A percentile compares a stretch with the other conserved stretches of the same genome.
These are phyloP conservation scores for Hypercompe scribonia DNA, from an alignment of 2,888 invertebrate genomes.

Conservation along the genomic window DNA sequence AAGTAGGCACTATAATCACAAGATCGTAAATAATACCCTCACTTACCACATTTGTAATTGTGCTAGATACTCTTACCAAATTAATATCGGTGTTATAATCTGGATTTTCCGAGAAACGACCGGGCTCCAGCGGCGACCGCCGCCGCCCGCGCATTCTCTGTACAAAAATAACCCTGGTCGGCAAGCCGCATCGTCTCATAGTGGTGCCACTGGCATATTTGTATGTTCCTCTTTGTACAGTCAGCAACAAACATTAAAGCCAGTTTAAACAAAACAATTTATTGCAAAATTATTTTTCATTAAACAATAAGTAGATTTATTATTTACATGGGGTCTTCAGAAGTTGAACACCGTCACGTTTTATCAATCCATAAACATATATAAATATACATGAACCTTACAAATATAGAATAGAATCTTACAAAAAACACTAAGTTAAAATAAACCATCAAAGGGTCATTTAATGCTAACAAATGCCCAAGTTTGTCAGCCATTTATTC, in stretches of 20 bases:
- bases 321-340: too few relatives aligned
- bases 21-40: not conserved
- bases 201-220: constrained; percentile 22
- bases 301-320: not conserved
- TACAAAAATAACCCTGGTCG: constrained; percentile 65
- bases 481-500: not conserved
- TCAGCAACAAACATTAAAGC: not conserved
- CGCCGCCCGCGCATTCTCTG: constrained; percentile 62
- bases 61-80: constrained; percentile 51
- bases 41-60: constrained; percentile 21
- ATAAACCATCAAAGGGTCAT: not conserved
- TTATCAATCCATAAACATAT: not conserved
- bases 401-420: not conserved
- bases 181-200: constrained; percentile 36
- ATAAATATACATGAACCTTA: not conserved
- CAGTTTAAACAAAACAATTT: not conserved
- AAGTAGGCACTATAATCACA: not conserved
- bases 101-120: constrained; percentile 67
- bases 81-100: constrained; percentile 63
- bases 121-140: constrained; percentile 60
- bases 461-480: not conserved
- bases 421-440: not conserved
- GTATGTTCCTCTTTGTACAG: not conserved
- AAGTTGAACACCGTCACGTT: too few relatives aligned
- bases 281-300: not conserved